Percentiles rank a stretch among this genome's conserved stretches.
phyloP scores from a whole-genome alignment of 2,888 invertebrate genomes.

The Diarsia rubi region DNA sequence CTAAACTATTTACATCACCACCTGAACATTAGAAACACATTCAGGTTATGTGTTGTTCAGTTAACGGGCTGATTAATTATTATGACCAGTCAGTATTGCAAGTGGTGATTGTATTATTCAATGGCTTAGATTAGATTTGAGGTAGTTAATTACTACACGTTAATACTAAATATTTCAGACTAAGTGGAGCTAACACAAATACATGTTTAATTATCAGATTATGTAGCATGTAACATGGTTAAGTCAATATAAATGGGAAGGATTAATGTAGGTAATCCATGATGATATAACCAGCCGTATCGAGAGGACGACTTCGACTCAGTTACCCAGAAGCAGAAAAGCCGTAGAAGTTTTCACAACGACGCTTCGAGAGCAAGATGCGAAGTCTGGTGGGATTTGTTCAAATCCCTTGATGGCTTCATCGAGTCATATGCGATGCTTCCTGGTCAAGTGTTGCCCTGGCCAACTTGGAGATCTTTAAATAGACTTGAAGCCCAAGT shows the following conservation, averaged over 20 bases:
- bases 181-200: background rate
- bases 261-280: no score
- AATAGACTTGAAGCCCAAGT: no score
- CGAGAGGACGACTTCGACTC: background rate
- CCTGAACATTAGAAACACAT: constrained; percentile 17
- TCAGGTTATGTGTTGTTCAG: constrained; percentile 5
- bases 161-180: constrained; percentile 8
- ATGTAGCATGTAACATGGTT: background rate
- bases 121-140: constrained; percentile 30
- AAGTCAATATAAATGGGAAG: background rate
- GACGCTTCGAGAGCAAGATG: no score
- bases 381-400: no score
- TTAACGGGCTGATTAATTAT: constrained; percentile 51
- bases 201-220: background rate
- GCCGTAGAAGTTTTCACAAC: no score
- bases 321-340: background rate
- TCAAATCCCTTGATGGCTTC: no score
- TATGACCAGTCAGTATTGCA: constrained; percentile 31
- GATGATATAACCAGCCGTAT: background rate
- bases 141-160: background rate
- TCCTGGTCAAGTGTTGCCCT: no score
- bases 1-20: constrained; percentile 38
- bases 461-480: no score
- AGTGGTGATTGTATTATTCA: constrained; percentile 45
- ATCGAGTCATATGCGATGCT: no score